Evolutionary conservation across 2,888 invertebrate genomes (phyloP), one percentile per base, ranked within the genome.

Genomic region (Tolmerus cingulatus): DNA sequence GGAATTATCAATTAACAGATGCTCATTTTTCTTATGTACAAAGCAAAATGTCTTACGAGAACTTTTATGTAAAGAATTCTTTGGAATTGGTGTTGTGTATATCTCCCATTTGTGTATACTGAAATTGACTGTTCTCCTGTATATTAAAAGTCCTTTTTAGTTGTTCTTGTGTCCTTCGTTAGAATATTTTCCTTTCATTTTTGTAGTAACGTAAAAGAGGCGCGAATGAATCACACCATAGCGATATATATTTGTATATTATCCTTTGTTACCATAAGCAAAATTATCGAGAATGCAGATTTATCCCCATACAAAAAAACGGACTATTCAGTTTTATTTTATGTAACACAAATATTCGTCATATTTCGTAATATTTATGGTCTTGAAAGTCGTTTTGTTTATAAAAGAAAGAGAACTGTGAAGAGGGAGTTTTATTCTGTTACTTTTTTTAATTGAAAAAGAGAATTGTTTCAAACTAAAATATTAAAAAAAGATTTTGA

Each of bases 371-470:
- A 55, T 16, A 46, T 23, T 76, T 86, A 57, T 85, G 78, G 78
- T 85, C 81, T 85, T 78, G 77, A 87, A 85, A 82, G 66, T 79
- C 46, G 40, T 87, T 84, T 87, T 86, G 43, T 86, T 79, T 37
- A 81, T 34, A 27, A n/a, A 19, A 82, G 19, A 12, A 23, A 82
- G 7, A 34, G 34, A 46, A 9, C 23, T 5, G 43, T 37, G 40
- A 66, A 85, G 27, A 85, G 43, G 30, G 55, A 66, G 27, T 51
- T 77, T 77, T 55, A 46, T 46, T 77, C 37, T 86, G 5, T 82
- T 85, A 14, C 23, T 46, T 85, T 74, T 78, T 40, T 46, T 85
- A 43, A 40, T 37, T 55, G 30, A 12, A 23, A 84, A 66, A 84
- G 12, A 34, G 27, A 66, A 66, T 76, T 76, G 16, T 46, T 27